A percentile compares a stretch with the other conserved stretches of the same genome.
These are phyloP conservation scores for Patagioenas fasciata DNA, from an alignment of 2,113 vertebrate genomes.

Conservation along the genomic window DNA sequence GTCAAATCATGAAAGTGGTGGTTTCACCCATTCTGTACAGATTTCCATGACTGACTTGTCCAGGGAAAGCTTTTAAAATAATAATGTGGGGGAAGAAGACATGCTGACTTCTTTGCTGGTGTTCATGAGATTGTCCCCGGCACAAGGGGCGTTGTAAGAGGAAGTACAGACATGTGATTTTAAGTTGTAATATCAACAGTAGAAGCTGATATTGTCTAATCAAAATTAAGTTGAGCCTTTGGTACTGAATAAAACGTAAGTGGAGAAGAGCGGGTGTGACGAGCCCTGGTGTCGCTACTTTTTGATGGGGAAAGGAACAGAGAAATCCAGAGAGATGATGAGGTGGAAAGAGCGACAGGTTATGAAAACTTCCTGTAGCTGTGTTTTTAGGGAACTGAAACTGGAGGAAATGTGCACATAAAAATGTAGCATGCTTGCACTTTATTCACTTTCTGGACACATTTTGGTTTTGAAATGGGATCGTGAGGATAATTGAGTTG, in stretches of 20 bases:
- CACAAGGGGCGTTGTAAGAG: background rate
- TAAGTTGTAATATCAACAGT: background rate
- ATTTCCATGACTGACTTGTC: background rate
- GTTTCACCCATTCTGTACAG: background rate
- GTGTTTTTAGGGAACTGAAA: background rate
- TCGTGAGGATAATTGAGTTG: conserved; percentile 42
- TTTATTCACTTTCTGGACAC: conserved; percentile 2
- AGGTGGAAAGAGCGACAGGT: background rate
- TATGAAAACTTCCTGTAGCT: background rate
- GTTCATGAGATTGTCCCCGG: background rate
- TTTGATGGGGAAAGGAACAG: background rate
- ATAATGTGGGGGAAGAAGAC: background rate
- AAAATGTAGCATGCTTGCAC: background rate
- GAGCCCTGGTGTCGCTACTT: background rate
- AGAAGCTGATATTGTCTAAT: background rate
- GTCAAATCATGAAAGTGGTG: background rate
- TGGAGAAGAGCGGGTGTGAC: background rate
- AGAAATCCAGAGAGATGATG: background rate
- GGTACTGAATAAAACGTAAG: background rate
- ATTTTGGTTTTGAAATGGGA: conserved; percentile 23
- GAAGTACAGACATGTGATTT: background rate
- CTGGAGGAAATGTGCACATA: conserved; percentile 8
- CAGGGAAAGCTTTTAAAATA: background rate
- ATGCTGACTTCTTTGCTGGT: background rate
- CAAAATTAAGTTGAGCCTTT: background rate